Evolutionary conservation across 2,113 vertebrate genomes (phyloP), one percentile per base, ranked within the genome.

Genomic region (Zeus faber): DNA sequence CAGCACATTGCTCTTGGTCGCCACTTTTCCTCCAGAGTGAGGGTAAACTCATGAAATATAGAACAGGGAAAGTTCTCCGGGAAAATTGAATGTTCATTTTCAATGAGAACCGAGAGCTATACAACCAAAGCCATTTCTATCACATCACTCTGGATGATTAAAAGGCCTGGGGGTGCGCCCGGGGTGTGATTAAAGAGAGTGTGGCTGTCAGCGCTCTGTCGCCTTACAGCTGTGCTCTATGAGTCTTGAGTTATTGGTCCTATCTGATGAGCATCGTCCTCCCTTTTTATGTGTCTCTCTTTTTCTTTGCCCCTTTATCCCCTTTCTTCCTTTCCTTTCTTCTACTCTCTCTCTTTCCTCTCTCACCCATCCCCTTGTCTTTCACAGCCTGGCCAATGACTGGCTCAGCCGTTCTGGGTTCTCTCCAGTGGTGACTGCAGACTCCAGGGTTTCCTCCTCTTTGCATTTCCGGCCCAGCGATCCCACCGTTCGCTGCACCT

Each of bases 371-470:
- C 41, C 20, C 27, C 27, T 26, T 49, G 33, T 26, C 33, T 21
- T 14, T 69, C 62, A 54, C 59, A 88, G 82, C 59, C 53, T 69
- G 50, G 50, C 65, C 52, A 6, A 83, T 84, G 83, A 84, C 67
- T 79, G 46, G 76, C 51, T 64, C 61, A 64, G 65, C 67, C 75
- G 60, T 70, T 51, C 57, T 64, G 64, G 57, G 44, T 61, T 48
- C 64, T 74, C 62, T 77, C 69, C 70, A 71, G 80, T 81, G 76
- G 76, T 87, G 83, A 84, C 85, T 72, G 56, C 67, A 68, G 56
- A 71, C 61, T 77, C 49, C 76, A 67, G 65, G 57, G 57, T 62
- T 61, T 69, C 63, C 52, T 35, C 55, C 62, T 54, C 54, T 41
- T 55, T 54, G 46, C 67, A 60, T 62, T 62, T 71, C 40, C 78